Evolutionary conservation across 2,888 invertebrate species (phyloP), one percentile per base, ranked within the genome.

Genomic region (Campaea margaritaria): DNA sequence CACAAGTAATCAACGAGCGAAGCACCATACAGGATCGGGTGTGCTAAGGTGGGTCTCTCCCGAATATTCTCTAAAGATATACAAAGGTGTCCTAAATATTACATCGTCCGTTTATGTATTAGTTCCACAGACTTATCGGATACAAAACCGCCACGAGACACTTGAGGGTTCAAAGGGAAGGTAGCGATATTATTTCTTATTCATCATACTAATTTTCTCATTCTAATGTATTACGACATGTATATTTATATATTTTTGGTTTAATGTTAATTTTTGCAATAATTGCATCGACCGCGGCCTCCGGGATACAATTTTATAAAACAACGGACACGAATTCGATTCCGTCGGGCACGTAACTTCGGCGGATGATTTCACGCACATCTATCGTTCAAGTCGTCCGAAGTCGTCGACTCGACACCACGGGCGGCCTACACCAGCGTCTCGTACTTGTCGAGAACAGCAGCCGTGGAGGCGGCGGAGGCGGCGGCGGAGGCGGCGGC

Each of bases 361-460:
- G n/a, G n/a, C n/a, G n/a, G n/a, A n/a, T n/a, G n/a, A n/a, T 10
- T 34, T 34, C 34, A 34, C 27, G 2, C 27, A 7, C 7, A 27
- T 7, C 27, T 27, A 27, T 27, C n/a, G n/a, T 27, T 7, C 27
- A 7, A 27, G 27, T 27, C 27, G 7, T n/a, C n/a, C n/a, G 7
- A 27, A 27, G 2, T 5, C 27, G 7, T 27, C 7, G 27, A 7
- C 27, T 27, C 27, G 27, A 27, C 7, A 27, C 27, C n/a, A 21
- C 21, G 21, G 21, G 2, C 39, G 49, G 50, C 34, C 79, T 88
- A 92, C 44, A 93, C 93, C 58, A 93, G 86, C 15, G 93, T 93
- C 70, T 93, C 93, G 67, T 93, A 93, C 74, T 93, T 93, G 68
- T 93, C 93, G 31, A 93, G 86, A 45, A 93, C 92, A 64, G 91